Conservation (phyloP, 2,113 vertebrate species). For the Nyctibius bracteatus region DNA sequence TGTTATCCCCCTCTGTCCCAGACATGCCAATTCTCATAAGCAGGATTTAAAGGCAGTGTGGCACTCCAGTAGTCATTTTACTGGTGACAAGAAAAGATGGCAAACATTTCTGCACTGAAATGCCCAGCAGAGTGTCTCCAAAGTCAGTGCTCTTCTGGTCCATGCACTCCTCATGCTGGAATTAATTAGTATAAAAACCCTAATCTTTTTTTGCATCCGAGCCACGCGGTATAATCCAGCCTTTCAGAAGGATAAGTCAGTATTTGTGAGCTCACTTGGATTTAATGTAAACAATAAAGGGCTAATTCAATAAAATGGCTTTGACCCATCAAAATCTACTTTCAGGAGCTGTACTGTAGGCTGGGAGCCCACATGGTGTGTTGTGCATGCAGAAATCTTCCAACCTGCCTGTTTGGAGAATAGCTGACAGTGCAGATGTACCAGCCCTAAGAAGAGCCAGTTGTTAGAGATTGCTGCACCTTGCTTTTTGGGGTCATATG, state of each 20-base stretch:
- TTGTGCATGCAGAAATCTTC: background rate
- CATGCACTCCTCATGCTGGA: slow-evolving; percentile 25
- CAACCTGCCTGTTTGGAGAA: background rate
- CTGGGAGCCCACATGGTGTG: slow-evolving; percentile 18
- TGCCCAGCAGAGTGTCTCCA: slow-evolving; percentile 7
- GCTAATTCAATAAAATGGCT: slow-evolving; percentile 62
- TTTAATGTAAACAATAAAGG: slow-evolving; percentile 69
- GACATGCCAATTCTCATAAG: fast-evolving
- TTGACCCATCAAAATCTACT: slow-evolving; percentile 56
- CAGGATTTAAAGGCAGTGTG: background rate
- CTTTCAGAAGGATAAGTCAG: slow-evolving; percentile 69
- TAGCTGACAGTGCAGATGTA: background rate
- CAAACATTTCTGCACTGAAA: background rate
- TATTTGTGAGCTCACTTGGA: slow-evolving; percentile 65
- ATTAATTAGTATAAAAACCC: slow-evolving; percentile 53
- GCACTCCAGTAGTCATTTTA: background rate
- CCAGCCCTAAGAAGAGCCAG: background rate
- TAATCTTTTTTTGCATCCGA: slow-evolving; percentile 56
- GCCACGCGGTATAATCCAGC: slow-evolving; percentile 58
- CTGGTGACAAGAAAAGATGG: background rate
- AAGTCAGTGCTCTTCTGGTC: background rate
- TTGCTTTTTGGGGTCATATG: background rate
- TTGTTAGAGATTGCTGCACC: background rate
- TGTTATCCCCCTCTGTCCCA: background rate
- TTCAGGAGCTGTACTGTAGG: slow-evolving; percentile 12